phyloP scores from a whole-genome alignment of 1,140 invertebrate genomes.

The Thaumatotibia leucotreta region DNA sequence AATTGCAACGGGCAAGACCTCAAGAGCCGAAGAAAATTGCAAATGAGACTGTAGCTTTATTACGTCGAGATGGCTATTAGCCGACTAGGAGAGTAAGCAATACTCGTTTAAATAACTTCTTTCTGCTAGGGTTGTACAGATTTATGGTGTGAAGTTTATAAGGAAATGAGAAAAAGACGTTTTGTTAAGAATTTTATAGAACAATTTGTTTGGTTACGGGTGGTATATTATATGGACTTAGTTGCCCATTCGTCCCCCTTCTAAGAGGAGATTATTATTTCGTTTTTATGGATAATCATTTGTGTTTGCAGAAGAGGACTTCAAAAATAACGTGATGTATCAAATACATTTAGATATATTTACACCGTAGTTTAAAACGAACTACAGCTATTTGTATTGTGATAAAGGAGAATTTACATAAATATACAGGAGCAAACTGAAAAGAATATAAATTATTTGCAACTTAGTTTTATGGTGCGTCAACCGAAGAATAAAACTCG shows the following conservation, averaged over 20 bases:
- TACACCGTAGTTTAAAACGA: no score
- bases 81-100: conserved; percentile 1
- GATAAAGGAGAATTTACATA: no score
- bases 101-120: conserved; percentile 9
- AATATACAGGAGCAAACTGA: background rate
- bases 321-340: no score
- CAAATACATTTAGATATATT: no score
- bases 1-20: conserved; percentile 3
- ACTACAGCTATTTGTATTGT: no score
- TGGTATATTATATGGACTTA: no score
- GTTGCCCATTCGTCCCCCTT: no score
- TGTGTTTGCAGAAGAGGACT: no score
- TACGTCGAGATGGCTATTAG: conserved; percentile 4
- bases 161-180: background rate
- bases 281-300: no score
- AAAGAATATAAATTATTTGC: background rate
- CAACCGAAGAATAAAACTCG: conserved; percentile 7
- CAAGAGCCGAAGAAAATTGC: conserved; percentile 5
- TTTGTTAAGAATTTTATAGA: background rate
- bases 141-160: background rate
- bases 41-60: conserved; percentile 12
- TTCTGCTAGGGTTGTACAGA: background rate
- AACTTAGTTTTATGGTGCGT: background rate
- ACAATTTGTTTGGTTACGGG: background rate
- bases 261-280: no score